Base-by-base conservation (phyloP, 2,888 invertebrate species). In the Thumatha senex region DNA sequence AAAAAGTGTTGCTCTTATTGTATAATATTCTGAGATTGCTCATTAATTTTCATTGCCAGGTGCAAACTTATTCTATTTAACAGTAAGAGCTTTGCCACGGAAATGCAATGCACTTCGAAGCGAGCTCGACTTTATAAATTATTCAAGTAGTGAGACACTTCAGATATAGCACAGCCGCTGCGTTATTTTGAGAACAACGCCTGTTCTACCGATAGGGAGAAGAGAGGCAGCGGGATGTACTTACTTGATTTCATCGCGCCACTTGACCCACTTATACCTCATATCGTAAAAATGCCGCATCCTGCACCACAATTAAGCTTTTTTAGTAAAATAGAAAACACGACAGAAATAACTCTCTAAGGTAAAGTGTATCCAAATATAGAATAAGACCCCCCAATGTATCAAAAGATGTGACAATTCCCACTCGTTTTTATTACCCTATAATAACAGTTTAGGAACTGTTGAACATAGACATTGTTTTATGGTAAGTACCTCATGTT, bases 131-230 rank as follows among this genome's bases (percentile, higher is more conserved):
- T 89, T 24, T 84, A 91, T 91, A 89, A 89, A 89, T 89, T 86
- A 91, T 91, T 91, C 89, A 90, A 84, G 83, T 82, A 80, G 80
- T 69, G 84, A 86, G 89, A 88, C 87, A 86, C 85, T 88, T 87
- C 86, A 88, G 85, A 88, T 87, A 86, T 86, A 86, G 86, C 76
- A 77, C 81, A 78, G 74, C 77, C 76, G 77, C 78, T 74, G 80
- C 78, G 82, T 79, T 89, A 86, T 87, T 89, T 88, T 82, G 82
- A 84, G 84, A 84, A 83, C 82, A 76, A 69, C 77, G 74, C 77
- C 72, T 70, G 68, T 66, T 75, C 68, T 58, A 70, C 64, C 66
- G 67, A 61, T 72, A 62, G 60, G 59, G 62, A 64, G 18, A 34
- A 15, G 30, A 36, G 43, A 12, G 29, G 35, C 41, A 31, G 15